These are phyloP conservation scores for Cuculus canorus DNA, from an alignment of 2,797 vertebrate species.

Conservation along the genomic window DNA sequence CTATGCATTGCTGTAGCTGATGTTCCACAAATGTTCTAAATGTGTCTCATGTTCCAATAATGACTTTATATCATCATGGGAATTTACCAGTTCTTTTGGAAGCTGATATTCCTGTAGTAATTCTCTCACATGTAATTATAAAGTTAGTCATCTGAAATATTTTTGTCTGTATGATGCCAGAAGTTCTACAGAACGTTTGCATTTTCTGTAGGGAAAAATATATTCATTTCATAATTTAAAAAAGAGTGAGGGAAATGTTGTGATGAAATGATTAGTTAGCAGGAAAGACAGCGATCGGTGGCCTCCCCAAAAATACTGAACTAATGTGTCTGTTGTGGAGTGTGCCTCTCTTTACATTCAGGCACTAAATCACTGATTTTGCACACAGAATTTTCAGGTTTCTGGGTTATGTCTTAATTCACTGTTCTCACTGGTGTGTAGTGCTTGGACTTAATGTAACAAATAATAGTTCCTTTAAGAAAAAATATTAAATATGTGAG, in stretches of 20 bases:
- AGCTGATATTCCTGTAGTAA: background rate
- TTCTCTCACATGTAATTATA: background rate
- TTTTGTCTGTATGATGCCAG: background rate
- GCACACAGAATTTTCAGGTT: background rate
- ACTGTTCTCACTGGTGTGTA: background rate
- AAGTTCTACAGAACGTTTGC: background rate
- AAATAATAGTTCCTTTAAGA: background rate
- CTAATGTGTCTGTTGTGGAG: background rate
- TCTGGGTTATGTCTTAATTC: background rate
- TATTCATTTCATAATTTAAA: background rate
- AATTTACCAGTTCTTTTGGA: background rate
- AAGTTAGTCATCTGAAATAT: background rate
- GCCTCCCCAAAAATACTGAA: background rate
- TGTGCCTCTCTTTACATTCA: background rate
- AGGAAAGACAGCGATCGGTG: background rate
- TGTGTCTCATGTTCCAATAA: background rate
- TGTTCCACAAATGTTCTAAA: background rate
- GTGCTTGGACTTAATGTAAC: background rate
- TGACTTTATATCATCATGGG: background rate
- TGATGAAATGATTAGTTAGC: background rate
- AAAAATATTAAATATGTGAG: background rate
- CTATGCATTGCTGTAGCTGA: background rate
- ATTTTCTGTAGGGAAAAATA: background rate
- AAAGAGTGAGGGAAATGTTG: background rate
- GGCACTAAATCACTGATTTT: background rate